Base-by-base conservation (phyloP, 1,140 invertebrate species). In the Apolygus lucorum region DNA sequence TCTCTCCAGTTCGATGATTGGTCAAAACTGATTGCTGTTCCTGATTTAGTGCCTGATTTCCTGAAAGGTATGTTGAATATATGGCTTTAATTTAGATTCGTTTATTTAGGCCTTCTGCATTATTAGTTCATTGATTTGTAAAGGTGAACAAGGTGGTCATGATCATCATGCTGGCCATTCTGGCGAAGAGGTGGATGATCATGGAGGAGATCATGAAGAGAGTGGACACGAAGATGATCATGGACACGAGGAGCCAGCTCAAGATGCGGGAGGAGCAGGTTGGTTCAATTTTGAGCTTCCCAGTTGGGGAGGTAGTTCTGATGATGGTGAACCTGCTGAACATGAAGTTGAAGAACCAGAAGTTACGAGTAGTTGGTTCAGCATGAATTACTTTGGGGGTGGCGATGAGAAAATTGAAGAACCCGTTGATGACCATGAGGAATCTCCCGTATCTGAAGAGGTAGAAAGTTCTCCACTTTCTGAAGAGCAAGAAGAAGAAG, bases 91-190 rank as follows among this genome's bases (percentile, higher is more conserved):
- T 42, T 42, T 42, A 8, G n/a, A n/a, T n/a, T n/a, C 4, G 34
- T 17, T 42, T 42, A 42, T 42, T 42, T 17, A 17, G 17, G 34
- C 17, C 34, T 8, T 4, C 17, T 42, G 34, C 34, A 42, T 8
- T 42, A 42, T 59, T 13, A 4, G 22, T 14, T 59, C 8, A 11
- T 59, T 59, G 8, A 59, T 59, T 22, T 77, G 79, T n/a, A 73
- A 75, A 65, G 73, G 77, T 29, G 78, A 79, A 29, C 71, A 71
- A 34, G 76, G 76, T 29, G 72, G 77, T 34, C 68, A 76, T 14
- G 76, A 77, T 25, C 75, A 76, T 0, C 73, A 78, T 2, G 76
- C 78, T 17, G 76, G 77, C 13, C 74, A 76, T 22, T 77, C 77
- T 4, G 76, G 76, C 2, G 74, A 77, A 17, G 76, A 77, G 63